Evolutionary conservation across 2,113 vertebrate species (phyloP).

Genomic region (human): GRCh38 chr3:20944001-20944500

Average conservation of each 20-base stretch:
- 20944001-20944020: neutral
- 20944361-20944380: neutral
- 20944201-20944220: slow-evolving; percentile 8
- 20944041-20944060: neutral
- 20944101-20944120: neutral
- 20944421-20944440: neutral
- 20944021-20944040: neutral
- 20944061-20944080: neutral
- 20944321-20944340: neutral
- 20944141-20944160: neutral
- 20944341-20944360: neutral
- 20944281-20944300: neutral
- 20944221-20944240: neutral
- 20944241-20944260: neutral
- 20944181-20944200: neutral
- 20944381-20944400: neutral
- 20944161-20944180: neutral
- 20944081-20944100: neutral
- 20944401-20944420: neutral
- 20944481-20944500: neutral
- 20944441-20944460: neutral
- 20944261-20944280: neutral
- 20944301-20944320: neutral
- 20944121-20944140: neutral
- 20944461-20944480: neutral